These are phyloP conservation scores for Python bivittatus DNA, from an alignment of 2,113 vertebrate genomes.

Conservation along the genomic window DNA sequence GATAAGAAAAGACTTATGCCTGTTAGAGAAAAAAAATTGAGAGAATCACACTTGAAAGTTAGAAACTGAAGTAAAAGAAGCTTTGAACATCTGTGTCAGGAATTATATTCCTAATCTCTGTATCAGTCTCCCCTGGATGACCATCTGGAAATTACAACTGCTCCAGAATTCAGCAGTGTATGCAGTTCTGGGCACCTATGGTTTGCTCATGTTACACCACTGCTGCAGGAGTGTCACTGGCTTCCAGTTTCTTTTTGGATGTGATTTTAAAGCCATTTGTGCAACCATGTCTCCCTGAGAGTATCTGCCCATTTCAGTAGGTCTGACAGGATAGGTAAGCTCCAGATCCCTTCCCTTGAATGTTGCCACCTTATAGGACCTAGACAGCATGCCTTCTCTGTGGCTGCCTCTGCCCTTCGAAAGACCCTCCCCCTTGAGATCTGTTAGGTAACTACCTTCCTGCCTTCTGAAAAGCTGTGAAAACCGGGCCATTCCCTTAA, in stretches of 20 bases:
- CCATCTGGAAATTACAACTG: neutral
- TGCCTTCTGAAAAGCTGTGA: neutral
- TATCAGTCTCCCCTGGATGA: neutral
- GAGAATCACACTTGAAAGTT: too few species aligned
- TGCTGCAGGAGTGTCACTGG: too few species aligned
- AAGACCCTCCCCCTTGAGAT: neutral
- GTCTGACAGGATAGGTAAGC: neutral
- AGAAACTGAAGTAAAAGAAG: neutral
- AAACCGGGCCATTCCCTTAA: neutral
- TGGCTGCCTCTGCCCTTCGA: neutral
- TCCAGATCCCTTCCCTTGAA: neutral
- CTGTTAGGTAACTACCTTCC: neutral
- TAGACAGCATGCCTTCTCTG: neutral
- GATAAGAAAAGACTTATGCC: too few species aligned
- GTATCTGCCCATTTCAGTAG: neutral
- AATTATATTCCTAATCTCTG: neutral
- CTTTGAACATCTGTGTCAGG: neutral
- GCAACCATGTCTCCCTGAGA: too few species aligned
- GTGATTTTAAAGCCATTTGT: neutral
- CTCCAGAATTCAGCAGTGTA: neutral
- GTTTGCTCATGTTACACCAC: neutral
- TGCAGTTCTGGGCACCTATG: neutral
- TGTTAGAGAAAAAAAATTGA: too few species aligned
- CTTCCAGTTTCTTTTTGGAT: neutral
- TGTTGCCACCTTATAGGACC: neutral